Base-by-base conservation (phyloP, 2,113 vertebrate species). In the Maccullochella peelii region DNA sequence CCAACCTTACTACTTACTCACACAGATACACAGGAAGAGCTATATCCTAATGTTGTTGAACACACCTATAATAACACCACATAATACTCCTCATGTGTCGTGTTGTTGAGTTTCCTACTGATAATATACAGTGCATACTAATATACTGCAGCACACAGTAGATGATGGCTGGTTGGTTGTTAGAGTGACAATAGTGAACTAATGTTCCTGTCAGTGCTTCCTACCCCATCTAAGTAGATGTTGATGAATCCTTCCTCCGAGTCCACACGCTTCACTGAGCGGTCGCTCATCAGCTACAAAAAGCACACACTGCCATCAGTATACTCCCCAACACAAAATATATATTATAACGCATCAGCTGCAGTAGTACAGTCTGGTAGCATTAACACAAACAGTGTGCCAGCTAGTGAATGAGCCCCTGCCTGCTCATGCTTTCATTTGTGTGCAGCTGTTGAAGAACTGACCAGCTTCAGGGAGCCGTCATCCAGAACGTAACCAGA, bases 201-300 rank as follows among this genome's bases (percentile, higher is more conserved):
- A n/a, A n/a, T n/a, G n/a, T n/a, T n/a, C n/a, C n/a, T 2, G 11
- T 15, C 21, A 3, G 2, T 4, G 71, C 30, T 38, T 80, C 92
- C 36, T 88, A 96, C 95, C 89, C 75, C 88, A 0, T 96, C 93
- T 69, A 96, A 70, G 83, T 96, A 96, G 84, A 96, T 90, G 79
- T 93, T 88, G 83, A 96, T 83, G 73, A 77, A 85, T 61, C 93
- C 95, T 8, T 92, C 86, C 0, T 93, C 87, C 59, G 91, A 44
- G 1, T 96, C 96, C 79, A 96, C 93, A 1, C 94, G 92, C 79
- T 95, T 95, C 66, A 96, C 91, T 0, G 77, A 84, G 16, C n/a
- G 27, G 11, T 90, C 79, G 0, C 10, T 44, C 80, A 83, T 83
- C 73, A 94, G 78, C 96, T 96, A 55, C 1, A 25, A 49, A 33